A percentile compares a stretch with the other conserved stretches of the same genome.
phyloP scores from a whole-genome alignment of 2,113 vertebrate species.

The Phalacrocorax carbo region DNA sequence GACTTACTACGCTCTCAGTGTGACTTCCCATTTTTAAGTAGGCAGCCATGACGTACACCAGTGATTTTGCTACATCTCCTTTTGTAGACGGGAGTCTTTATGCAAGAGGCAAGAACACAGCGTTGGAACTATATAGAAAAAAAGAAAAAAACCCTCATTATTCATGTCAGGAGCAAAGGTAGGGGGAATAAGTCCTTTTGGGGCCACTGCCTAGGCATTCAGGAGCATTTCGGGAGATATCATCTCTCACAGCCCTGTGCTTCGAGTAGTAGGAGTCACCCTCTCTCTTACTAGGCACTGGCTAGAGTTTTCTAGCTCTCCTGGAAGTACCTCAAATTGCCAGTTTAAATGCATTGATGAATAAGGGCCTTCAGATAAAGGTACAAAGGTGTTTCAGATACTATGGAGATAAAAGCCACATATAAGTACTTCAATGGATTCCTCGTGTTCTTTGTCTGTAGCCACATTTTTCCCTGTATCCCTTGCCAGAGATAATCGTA shows the following conservation, averaged over 20 bases:
- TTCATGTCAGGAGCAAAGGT: neutral
- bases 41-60: neutral
- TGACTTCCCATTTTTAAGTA: neutral
- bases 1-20: neutral
- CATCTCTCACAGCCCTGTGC: neutral
- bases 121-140: neutral
- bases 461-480: neutral
- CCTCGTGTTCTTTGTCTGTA: neutral
- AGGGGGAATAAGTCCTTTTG: neutral
- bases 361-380: neutral
- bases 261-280: neutral
- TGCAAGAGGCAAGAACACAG: neutral
- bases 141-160: neutral
- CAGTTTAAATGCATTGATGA: neutral
- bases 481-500: neutral
- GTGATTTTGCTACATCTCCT: neutral
- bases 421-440: neutral
- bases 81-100: neutral
- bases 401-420: neutral
- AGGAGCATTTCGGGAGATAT: neutral
- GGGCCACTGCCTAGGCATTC: neutral
- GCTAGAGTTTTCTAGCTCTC: neutral
- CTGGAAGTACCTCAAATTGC: neutral
- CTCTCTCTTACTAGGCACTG: neutral
- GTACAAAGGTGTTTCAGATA: neutral